Evolutionary conservation across 1,140 invertebrate species (phyloP), one percentile per base, ranked within the genome.

Genomic region (Penaeus chinensis): DNA sequence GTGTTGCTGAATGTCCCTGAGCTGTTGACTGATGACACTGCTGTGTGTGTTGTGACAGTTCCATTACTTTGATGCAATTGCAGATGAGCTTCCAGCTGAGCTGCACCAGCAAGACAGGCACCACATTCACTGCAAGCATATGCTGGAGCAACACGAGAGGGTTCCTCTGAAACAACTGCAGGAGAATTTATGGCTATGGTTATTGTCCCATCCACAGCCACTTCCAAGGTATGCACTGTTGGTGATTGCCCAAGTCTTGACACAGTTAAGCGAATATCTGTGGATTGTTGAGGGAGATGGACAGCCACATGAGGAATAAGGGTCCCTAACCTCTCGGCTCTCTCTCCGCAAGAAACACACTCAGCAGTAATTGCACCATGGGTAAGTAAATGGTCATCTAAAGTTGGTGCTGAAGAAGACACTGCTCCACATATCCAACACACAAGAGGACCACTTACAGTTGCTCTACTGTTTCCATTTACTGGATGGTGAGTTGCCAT

Each of bases 61-160:
- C 47, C 16, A 80, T 63, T 61, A 69, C 32, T 22, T 65, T 85
- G 89, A 63, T 89, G 89, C 13, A 82, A 32, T 11, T 71, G 80
- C 13, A 89, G 61, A 80, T 89, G 89, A 42, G 89, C 89, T 60
- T 89, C 89, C n/a, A 89, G 47, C 74, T 89, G 84, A 65, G 84
- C 81, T 37, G 89, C 84, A 37, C 81, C 84, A 32, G 84, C 60
- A 11, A 89, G 66, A 32, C 84, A 83, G 24, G 80, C 80, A 47
- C 84, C 84, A 84, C 89, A 89, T 54, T 89, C 84, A 65, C 89
- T 89, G 71, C 89, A 89, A 13, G 89, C 89, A 84, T 89, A 89
- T 27, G 84, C 84, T 24, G 71, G 37, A 37, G 83, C 83, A 65
- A 66, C 61, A 65, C 79, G 66, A 24, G 87, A 27, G 8, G 83